Conservation (phyloP, 2,888 invertebrate species). For the Hydropsyche betteni region DNA sequence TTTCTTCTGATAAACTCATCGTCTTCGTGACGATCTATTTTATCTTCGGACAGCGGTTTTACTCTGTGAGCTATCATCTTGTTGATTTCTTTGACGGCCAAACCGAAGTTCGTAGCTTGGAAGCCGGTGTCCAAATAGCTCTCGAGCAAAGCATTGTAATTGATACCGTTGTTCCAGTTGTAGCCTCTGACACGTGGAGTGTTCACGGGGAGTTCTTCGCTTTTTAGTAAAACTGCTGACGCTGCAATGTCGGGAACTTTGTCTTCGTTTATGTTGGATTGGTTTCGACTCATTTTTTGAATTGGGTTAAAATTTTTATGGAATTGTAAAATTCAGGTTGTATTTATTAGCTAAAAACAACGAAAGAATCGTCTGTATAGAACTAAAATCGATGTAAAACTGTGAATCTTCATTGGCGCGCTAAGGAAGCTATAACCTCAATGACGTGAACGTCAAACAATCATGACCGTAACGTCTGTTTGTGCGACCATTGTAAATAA, state of each 20-base stretch:
- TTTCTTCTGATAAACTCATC: constrained; percentile 82
- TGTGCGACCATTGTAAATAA: neutral
- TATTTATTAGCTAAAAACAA: neutral
- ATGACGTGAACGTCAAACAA: neutral
- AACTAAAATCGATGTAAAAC: neutral
- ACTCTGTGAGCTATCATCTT: constrained; percentile 86
- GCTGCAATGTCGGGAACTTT: constrained; percentile 64
- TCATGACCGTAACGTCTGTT: neutral
- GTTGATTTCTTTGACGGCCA: constrained; percentile 89
- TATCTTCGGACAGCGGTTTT: constrained; percentile 73
- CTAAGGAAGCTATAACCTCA: neutral
- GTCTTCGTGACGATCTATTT: constrained; percentile 73
- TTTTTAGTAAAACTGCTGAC: constrained; percentile 76
- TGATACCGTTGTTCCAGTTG: constrained; percentile 90
- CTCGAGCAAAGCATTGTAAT: constrained; percentile 84
- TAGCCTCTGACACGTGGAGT: constrained; percentile 83
- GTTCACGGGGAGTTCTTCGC: constrained; percentile 71
- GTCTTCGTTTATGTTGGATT: constrained; percentile 5
- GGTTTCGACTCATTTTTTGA: neutral
- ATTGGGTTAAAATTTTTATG: neutral
- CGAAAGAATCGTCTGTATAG: neutral
- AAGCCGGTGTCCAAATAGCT: constrained; percentile 89
- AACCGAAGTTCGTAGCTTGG: constrained; percentile 95
- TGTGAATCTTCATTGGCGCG: too few relatives aligned
- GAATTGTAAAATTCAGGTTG: too few relatives aligned